Evolutionary conservation across 64 coral and sea anemone species (phyloP).

Genomic region (Pocillopora verrucosa): DNA sequence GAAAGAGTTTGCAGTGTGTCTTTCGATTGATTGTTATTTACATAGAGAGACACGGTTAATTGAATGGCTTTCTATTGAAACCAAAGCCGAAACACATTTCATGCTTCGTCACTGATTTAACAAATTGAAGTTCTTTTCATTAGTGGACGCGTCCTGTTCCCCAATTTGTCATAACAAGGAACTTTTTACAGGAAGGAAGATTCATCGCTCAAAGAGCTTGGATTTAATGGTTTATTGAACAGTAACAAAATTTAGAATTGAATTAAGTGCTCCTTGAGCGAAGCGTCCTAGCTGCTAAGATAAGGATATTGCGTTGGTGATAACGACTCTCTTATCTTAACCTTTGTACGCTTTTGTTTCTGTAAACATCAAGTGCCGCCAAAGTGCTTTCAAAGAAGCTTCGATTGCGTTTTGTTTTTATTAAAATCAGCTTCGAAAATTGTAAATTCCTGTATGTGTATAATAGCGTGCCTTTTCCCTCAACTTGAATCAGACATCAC

Average conservation of each 20-base stretch:
- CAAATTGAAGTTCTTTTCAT: not conserved
- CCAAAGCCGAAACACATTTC: not conserved
- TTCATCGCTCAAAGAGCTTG: not conserved
- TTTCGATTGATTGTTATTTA: conserved; percentile 22
- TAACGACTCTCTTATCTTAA: not conserved
- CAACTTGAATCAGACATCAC: not conserved
- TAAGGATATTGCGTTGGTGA: conserved; percentile 2
- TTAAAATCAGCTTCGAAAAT: not conserved
- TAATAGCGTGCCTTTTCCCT: not conserved
- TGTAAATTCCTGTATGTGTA: not conserved
- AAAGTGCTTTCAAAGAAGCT: not conserved
- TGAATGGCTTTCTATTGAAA: not conserved
- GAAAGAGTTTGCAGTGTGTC: not conserved
- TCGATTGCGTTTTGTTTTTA: not conserved
- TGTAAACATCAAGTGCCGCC: not conserved
- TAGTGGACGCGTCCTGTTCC: not conserved
- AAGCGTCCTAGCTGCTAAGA: not conserved
- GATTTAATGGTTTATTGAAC: not conserved
- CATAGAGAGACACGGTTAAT: conserved; percentile 1
- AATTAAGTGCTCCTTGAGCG: not conserved
- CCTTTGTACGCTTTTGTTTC: not conserved
- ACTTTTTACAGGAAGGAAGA: not conserved
- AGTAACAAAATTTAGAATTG: not conserved
- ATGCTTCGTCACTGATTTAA: not conserved
- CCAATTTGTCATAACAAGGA: not conserved